phyloP scores from a whole-genome alignment of 1,140 invertebrate genomes.

The Plutomurus gul region DNA sequence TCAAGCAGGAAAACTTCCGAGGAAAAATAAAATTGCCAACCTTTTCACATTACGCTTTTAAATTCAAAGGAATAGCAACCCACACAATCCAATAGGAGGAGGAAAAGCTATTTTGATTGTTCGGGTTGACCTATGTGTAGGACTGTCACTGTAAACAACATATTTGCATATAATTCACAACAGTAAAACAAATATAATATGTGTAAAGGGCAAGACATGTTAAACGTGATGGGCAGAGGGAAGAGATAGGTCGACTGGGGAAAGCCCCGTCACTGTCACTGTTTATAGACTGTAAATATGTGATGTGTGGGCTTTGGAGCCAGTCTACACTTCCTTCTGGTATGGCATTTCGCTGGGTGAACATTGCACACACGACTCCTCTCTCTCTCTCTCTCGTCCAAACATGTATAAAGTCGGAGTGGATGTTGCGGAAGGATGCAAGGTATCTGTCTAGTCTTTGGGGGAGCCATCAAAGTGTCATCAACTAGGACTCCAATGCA shows the following conservation, averaged over 20 bases:
- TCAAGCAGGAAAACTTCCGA: background rate
- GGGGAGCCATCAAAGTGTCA: conserved; percentile 44
- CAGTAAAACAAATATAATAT: background rate
- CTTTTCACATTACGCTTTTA: too few species aligned
- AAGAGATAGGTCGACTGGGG: conserved; percentile 6
- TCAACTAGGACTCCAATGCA: conserved; percentile 37
- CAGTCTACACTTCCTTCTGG: background rate
- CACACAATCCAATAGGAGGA: background rate
- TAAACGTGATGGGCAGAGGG: conserved; percentile 6
- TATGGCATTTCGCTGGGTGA: background rate
- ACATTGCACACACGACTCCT: background rate
- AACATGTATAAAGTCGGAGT: background rate
- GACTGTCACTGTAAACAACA: background rate
- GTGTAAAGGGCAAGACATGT: background rate
- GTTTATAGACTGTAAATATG: conserved; percentile 40
- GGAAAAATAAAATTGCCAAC: background rate
- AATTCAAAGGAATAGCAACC: background rate
- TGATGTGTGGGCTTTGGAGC: background rate
- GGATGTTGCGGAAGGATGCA: background rate
- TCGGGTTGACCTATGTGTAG: background rate
- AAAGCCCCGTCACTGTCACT: conserved; percentile 32
- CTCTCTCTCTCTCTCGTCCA: background rate
- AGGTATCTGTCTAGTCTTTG: conserved; percentile 15
- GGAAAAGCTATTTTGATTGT: background rate
- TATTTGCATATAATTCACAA: background rate